These are phyloP conservation scores for Cosmopolites sordidus DNA, from an alignment of 2,888 invertebrate species.

Conservation along the genomic window DNA sequence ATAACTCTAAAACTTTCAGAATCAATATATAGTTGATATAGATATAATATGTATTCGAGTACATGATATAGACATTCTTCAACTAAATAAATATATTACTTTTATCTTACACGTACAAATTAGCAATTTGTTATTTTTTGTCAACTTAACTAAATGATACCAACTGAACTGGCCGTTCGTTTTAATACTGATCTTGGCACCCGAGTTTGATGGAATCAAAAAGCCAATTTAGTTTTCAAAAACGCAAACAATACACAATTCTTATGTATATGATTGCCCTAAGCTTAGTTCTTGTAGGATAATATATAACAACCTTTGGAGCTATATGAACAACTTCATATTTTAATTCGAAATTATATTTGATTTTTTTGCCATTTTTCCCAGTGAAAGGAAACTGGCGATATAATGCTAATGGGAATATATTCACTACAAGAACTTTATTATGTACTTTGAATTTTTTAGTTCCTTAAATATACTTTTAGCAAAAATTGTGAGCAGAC, in stretches of 20 bases:
- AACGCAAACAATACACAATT: conserved; percentile 9
- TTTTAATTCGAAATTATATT: too few relatives aligned
- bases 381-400: too few relatives aligned
- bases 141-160: conserved; percentile 23
- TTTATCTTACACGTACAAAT: conserved; percentile 33
- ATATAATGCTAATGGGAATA: too few relatives aligned
- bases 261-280: conserved; percentile 21
- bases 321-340: too few relatives aligned
- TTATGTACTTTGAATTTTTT: conserved; percentile 4
- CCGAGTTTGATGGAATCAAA: conserved; percentile 35
- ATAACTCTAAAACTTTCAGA: conserved; percentile 62
- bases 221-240: conserved; percentile 26
- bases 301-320: conserved; percentile 2
- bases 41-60: conserved; percentile 48
- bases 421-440: conserved; percentile 17
- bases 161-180: conserved; percentile 46
- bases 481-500: conserved; percentile 24
- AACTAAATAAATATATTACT: conserved; percentile 37
- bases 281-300: conserved; percentile 20
- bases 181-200: conserved; percentile 49
- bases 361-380: too few relatives aligned
- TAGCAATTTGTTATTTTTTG: conserved; percentile 28
- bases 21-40: conserved; percentile 48
- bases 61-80: conserved; percentile 45
- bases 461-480: conserved; percentile 17